Conservation (phyloP, 1,140 invertebrate species). For the Drosophila ohnishii region DNA sequence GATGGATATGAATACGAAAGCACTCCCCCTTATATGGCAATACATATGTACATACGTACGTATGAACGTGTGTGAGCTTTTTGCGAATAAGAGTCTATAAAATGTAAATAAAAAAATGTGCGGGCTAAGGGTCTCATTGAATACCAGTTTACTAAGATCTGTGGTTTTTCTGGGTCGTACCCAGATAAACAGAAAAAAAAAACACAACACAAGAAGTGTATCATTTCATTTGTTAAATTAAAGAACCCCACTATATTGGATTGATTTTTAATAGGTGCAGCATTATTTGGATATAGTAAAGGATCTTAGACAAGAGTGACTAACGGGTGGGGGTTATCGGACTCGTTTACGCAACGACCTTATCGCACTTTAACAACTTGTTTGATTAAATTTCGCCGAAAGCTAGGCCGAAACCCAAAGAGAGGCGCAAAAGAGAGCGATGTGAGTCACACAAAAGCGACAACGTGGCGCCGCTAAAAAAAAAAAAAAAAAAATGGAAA, state of each 20-base stretch:
- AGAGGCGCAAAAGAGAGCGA: constrained; percentile 39
- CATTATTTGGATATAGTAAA: background rate
- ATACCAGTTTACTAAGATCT: background rate
- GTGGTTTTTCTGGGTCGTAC: too few species aligned
- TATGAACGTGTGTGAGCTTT: constrained; percentile 29
- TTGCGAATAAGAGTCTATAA: constrained; percentile 39
- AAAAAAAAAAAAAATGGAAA: background rate
- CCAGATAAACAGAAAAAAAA: background rate
- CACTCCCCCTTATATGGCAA: constrained; percentile 1
- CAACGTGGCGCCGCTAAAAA: constrained; percentile 48
- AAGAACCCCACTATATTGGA: background rate
- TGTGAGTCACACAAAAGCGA: constrained; percentile 24
- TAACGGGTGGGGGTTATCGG: constrained; percentile 5
- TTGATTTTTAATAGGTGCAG: background rate
- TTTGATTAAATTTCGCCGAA: constrained; percentile 45
- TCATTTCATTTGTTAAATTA: background rate
- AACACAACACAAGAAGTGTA: background rate
- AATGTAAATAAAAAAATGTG: background rate
- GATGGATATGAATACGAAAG: constrained; percentile 1
- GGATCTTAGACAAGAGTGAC: constrained; percentile 1
- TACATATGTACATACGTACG: constrained; percentile 2
- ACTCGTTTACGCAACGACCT: constrained; percentile 39
- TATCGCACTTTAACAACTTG: constrained; percentile 53
- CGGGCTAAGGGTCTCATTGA: background rate
- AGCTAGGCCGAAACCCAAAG: constrained; percentile 15